A percentile compares a stretch with the other conserved stretches of the same genome.
Evolutionary conservation across 2,888 invertebrate genomes (phyloP).

Genomic region (Pinctada fucata): DNA sequence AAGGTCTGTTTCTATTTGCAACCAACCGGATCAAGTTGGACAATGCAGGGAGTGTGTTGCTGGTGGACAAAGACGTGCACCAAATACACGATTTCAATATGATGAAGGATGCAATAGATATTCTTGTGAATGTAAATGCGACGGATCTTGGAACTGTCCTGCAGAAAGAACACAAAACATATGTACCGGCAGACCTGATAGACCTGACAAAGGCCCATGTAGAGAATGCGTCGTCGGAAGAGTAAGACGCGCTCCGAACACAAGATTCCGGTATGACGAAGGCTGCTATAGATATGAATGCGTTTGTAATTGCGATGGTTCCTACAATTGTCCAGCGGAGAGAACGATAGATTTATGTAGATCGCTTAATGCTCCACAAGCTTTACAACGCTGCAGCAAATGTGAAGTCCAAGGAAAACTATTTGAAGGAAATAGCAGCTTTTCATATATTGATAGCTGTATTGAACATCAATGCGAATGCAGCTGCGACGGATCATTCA

Average conservation of each 20-base stretch:
- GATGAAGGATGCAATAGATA: slow-evolving; percentile 56
- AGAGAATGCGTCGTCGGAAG: slow-evolving; percentile 41
- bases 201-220: slow-evolving; percentile 29
- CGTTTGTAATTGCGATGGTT: slow-evolving; percentile 57
- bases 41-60: slow-evolving; percentile 48
- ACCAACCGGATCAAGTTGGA: slow-evolving; percentile 1
- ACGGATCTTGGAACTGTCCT: slow-evolving; percentile 59
- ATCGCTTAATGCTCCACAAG: background rate
- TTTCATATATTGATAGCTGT: slow-evolving; percentile 50
- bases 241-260: slow-evolving; percentile 37
- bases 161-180: slow-evolving; percentile 43
- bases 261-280: slow-evolving; percentile 50
- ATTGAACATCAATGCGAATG: slow-evolving; percentile 53
- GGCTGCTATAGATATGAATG: slow-evolving; percentile 61
- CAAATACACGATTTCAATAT: slow-evolving; percentile 52
- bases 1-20: slow-evolving; percentile 41
- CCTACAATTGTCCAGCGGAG: slow-evolving; percentile 54
- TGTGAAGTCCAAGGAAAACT: slow-evolving; percentile 45
- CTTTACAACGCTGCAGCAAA: slow-evolving; percentile 41
- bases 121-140: slow-evolving; percentile 63
- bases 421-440: slow-evolving; percentile 28
- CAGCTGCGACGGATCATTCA: slow-evolving; percentile 49
- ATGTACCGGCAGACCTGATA: slow-evolving; percentile 38
- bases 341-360: slow-evolving; percentile 43
- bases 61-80: slow-evolving; percentile 44